Percentiles rank a stretch among this genome's conserved stretches.
These are phyloP conservation scores for Trichogramma dendrolimi DNA, from an alignment of 2,888 invertebrate genomes.

Conservation along the genomic window DNA sequence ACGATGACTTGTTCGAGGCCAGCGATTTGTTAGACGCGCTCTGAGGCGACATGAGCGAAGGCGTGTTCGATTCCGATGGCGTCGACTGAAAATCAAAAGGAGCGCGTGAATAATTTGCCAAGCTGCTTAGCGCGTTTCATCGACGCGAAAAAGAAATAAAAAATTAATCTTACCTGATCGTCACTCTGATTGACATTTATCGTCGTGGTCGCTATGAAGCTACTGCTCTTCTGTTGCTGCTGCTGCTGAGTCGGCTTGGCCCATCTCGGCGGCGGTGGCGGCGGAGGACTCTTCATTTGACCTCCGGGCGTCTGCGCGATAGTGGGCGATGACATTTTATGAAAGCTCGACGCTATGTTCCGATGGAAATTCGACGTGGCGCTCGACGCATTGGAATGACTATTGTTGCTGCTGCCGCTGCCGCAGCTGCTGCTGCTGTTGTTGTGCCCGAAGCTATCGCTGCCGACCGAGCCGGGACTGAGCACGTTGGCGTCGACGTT, in stretches of 20 bases:
- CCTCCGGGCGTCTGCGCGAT: conserved; percentile 31
- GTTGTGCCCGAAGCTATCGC: conserved; percentile 31
- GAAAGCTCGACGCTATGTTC: conserved; percentile 41
- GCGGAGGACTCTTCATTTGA: conserved; percentile 59
- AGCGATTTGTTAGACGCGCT: conserved; percentile 46
- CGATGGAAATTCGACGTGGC: conserved; percentile 44
- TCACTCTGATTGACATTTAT: conserved; percentile 64
- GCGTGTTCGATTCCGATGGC: conserved; percentile 46
- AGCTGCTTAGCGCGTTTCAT: neutral
- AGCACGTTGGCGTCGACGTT: conserved; percentile 48
- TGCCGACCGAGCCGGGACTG: conserved; percentile 40
- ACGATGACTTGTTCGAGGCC: conserved; percentile 36
- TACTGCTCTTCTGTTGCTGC: conserved; percentile 54
- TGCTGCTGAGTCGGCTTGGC: conserved; percentile 63
- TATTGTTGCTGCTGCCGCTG: conserved; percentile 38
- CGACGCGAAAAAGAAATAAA: neutral
- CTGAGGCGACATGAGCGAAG: conserved; percentile 44
- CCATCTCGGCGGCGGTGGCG: conserved; percentile 82
- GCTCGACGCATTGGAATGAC: conserved; percentile 22
- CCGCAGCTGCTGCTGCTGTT: conserved; percentile 36
- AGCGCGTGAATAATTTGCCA: neutral
- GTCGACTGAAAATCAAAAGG: conserved; percentile 38
- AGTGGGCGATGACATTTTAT: conserved; percentile 39
- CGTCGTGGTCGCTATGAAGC: conserved; percentile 80
- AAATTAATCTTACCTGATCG: conserved; percentile 34